Evolutionary conservation across 1,140 invertebrate species (phyloP), one percentile per base, ranked within the genome.

Genomic region (Oryzaephilus surinamensis): DNA sequence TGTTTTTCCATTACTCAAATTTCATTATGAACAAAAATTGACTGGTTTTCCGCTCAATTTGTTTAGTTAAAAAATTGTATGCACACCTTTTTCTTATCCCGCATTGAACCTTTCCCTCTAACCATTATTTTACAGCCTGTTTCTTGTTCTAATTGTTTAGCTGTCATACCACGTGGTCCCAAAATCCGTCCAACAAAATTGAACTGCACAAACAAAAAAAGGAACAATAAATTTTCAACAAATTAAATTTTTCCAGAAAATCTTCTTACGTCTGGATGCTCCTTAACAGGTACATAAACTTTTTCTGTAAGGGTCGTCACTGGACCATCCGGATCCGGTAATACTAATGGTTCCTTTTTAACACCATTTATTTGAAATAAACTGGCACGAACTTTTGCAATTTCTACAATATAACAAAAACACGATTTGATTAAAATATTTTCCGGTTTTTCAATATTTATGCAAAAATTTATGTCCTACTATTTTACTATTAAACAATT

Each of bases 61-160:
- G 8, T n/a, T 10, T 36, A 36, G 28, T 36, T 36, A 26, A 20
- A 15, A 16, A 6, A 27, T 1, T 8, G 4, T 15, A 20, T 38
- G 60, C 70, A 74, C 76, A 97, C 95, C 88, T 98, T 99, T 70
- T 95, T 94, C 73, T 98, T 98, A 65, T 99, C 96, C 63, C 96
- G 77, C 96, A 99, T 99, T 24, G 95, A 98, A n/a, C 96, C 96
- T 69, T 96, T 94, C 55, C 96, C 96, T 68, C 97, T 77, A 43
- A 99, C 93, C 97, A 99, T 99, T 53, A 99, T 98, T 81, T 98
- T 99, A 71, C 97, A 99, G 54, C 95, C 94, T 54, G 96, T 99
- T 75, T 97, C 95, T 69, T 97, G 89, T 71, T 99, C 97, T 60
- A 99, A 71, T 69, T 99, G 94, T 70, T 99, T 99, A 15, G 96